phyloP scores from a whole-genome alignment of 2,113 vertebrate species.

The Chunga burmeisteri region DNA sequence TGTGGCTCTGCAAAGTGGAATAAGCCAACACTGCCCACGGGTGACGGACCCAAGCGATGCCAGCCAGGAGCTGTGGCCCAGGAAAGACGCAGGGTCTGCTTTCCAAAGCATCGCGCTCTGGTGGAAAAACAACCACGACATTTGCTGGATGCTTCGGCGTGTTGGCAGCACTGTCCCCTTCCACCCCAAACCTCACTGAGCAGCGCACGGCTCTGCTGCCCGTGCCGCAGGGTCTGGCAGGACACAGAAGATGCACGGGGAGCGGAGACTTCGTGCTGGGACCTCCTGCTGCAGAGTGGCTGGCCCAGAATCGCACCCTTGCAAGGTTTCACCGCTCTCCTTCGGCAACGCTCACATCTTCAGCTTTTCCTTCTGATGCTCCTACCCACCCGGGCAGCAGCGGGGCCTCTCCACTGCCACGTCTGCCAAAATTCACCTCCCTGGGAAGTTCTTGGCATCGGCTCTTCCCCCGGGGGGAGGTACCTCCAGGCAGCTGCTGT shows the following conservation, averaged over 20 bases:
- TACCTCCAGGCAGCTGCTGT: background rate
- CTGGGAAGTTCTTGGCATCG: accelerated
- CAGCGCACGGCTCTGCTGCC: background rate
- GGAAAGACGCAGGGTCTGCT: background rate
- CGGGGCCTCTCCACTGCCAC: accelerated
- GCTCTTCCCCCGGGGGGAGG: background rate
- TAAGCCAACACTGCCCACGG: accelerated
- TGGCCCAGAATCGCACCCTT: accelerated
- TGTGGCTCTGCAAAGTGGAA: background rate
- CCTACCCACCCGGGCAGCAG: background rate
- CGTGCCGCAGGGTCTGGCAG: accelerated
- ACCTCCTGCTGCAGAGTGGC: background rate
- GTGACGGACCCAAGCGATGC: accelerated
- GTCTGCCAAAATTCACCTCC: background rate
- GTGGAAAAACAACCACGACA: background rate
- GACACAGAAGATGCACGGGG: background rate
- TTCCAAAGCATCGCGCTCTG: background rate
- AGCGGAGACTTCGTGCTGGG: background rate
- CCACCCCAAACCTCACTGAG: background rate
- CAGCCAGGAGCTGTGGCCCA: accelerated
- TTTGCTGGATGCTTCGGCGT: accelerated
- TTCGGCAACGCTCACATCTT: accelerated
- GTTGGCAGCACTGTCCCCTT: accelerated
- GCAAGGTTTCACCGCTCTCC: background rate
- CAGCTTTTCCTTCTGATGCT: background rate